Conservation (phyloP, 37 sponge, comb jelly and placozoan genomes). For the Mnemiopsis leidyi region DNA sequence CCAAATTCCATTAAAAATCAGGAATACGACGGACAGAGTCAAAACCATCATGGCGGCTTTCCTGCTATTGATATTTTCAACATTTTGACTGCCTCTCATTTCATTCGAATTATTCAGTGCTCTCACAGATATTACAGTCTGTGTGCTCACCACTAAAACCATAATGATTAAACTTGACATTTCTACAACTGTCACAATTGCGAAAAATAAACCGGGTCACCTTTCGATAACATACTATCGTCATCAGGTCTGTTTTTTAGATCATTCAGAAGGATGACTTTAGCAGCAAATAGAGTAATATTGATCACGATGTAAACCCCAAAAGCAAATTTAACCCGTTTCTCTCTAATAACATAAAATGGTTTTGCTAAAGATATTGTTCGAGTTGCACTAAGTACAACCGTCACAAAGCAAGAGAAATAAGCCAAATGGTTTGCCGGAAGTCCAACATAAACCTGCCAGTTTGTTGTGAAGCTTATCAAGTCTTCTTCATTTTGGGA, state of each 20-base stretch:
- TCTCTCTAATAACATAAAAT: neutral
- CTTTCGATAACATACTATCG: neutral
- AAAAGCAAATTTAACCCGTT: neutral
- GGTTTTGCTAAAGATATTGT: neutral
- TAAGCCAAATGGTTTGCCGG: neutral
- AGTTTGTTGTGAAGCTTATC: neutral
- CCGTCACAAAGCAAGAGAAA: neutral
- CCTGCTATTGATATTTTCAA: neutral
- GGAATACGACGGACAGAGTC: neutral
- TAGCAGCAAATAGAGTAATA: neutral
- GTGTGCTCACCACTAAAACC: neutral
- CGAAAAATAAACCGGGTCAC: neutral
- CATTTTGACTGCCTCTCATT: neutral
- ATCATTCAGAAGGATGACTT: too few species aligned
- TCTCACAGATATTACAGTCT: neutral
- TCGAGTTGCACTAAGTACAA: neutral
- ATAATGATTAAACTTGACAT: neutral
- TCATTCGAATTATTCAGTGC: neutral
- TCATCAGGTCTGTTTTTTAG: too few species aligned
- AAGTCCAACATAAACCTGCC: neutral
- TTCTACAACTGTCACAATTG: neutral
- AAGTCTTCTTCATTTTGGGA: too few species aligned
- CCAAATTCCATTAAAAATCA: neutral
- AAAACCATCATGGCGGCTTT: neutral
- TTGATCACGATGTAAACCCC: neutral